Conservation (phyloP, 2,797 vertebrate species). For the Streptopelia turtur region DNA sequence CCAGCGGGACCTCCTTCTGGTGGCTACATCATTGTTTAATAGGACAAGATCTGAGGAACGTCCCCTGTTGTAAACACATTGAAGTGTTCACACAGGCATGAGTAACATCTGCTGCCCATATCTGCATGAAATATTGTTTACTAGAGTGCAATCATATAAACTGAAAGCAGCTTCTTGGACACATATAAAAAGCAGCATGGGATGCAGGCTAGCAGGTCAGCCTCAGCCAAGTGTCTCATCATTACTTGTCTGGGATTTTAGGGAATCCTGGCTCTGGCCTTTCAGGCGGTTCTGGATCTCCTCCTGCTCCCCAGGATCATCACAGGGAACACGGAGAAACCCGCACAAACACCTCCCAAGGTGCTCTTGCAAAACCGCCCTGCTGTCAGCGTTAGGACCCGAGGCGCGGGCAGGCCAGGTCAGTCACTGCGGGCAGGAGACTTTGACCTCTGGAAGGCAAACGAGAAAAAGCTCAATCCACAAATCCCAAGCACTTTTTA, state of each 20-base stretch:
- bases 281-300: not conserved
- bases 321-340: not conserved
- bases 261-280: not conserved
- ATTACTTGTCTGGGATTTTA: conserved; percentile 1
- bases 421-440: not conserved
- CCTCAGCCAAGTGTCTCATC: not conserved
- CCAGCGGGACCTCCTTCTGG: conserved; percentile 23
- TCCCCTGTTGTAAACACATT: conserved; percentile 39
- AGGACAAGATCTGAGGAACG: not conserved
- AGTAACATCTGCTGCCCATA: conserved; percentile 65
- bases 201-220: conserved; percentile 13
- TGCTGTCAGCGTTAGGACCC: not conserved
- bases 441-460: conserved; percentile 63
- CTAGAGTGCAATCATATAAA: conserved; percentile 39
- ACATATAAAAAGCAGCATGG: not conserved
- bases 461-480: conserved; percentile 39
- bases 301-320: not conserved
- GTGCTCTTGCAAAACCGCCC: not conserved
- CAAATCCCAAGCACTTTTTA: conserved; percentile 57
- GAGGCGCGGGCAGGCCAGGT: not conserved
- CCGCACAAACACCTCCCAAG: not conserved
- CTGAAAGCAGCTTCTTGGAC: conserved; percentile 45
- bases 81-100: conserved; percentile 52
- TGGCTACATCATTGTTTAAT: conserved; percentile 15
- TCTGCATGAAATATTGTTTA: conserved; percentile 67